A percentile compares a stretch with the other conserved stretches of the same genome.
Conservation (phyloP, 2,113 vertebrate species). For the Uria aalge region DNA sequence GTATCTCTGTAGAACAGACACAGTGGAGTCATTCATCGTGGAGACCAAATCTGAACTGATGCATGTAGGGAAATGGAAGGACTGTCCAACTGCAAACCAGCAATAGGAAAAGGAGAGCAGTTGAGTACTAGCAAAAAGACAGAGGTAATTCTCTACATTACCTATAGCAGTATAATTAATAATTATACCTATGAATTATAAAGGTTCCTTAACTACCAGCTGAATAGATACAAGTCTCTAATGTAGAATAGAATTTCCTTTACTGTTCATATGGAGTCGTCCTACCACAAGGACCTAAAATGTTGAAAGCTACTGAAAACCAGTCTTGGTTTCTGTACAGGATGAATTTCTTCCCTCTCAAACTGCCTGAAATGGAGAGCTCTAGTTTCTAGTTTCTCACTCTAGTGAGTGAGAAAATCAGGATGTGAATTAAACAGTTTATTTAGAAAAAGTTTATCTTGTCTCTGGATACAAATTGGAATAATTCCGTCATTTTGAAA, state of each 20-base stretch:
- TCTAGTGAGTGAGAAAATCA: neutral
- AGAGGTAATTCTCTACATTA: neutral
- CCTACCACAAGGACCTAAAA: neutral
- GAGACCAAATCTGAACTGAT: neutral
- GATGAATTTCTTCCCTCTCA: neutral
- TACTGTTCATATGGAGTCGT: neutral
- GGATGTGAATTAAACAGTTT: neutral
- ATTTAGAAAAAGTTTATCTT: neutral
- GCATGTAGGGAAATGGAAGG: neutral
- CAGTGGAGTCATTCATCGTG: neutral
- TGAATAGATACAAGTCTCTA: neutral
- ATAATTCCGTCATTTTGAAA: neutral
- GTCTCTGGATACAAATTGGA: neutral
- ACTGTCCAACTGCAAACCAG: neutral
- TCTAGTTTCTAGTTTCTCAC: neutral
- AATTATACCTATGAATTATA: neutral
- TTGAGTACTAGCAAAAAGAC: neutral
- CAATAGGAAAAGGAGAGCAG: neutral
- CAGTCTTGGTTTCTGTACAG: neutral
- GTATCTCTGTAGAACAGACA: conserved; percentile 40
- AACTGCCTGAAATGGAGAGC: neutral
- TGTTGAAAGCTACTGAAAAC: neutral
- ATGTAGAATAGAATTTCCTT: neutral
- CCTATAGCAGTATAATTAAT: neutral
- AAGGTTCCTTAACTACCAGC: neutral